Evolutionary conservation across 2,888 invertebrate genomes (phyloP).

Genomic region (Nezara viridula): DNA sequence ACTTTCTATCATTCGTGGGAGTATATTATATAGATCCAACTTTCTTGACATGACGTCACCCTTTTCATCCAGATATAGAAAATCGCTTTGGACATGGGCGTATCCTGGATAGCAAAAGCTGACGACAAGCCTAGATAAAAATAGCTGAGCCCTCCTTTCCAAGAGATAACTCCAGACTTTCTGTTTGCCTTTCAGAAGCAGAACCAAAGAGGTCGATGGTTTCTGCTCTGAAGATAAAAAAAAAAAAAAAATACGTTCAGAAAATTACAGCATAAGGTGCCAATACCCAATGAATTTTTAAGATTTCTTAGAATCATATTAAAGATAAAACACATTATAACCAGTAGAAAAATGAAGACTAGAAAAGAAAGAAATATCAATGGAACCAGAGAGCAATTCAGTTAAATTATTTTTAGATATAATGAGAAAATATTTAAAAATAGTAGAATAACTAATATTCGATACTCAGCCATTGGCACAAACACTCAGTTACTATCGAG

Average conservation of each 20-base stretch:
- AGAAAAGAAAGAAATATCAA: background rate
- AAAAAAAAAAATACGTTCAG: background rate
- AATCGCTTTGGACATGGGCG: slow-evolving; percentile 2
- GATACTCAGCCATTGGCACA: no score
- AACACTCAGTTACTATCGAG: no score
- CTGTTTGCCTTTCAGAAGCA: slow-evolving; percentile 36
- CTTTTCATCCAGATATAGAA: background rate
- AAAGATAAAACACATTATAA: background rate
- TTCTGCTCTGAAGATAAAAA: background rate
- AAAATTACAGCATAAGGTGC: background rate
- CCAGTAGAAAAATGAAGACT: background rate
- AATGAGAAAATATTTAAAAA: no score
- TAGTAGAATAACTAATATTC: no score
- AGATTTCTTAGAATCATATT: background rate
- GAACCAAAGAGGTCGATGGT: background rate
- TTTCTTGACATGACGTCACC: background rate
- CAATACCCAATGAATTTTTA: background rate
- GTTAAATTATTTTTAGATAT: background rate
- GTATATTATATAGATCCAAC: background rate
- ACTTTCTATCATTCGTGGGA: background rate
- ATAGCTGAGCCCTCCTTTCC: slow-evolving; percentile 29
- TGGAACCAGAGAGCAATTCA: background rate
- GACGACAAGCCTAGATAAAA: slow-evolving; percentile 7
- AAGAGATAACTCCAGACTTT: slow-evolving; percentile 33
- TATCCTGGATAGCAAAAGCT: slow-evolving; percentile 18